These are phyloP conservation scores for Cetonia aurata DNA, from an alignment of 2,888 invertebrate genomes.

Conservation along the genomic window DNA sequence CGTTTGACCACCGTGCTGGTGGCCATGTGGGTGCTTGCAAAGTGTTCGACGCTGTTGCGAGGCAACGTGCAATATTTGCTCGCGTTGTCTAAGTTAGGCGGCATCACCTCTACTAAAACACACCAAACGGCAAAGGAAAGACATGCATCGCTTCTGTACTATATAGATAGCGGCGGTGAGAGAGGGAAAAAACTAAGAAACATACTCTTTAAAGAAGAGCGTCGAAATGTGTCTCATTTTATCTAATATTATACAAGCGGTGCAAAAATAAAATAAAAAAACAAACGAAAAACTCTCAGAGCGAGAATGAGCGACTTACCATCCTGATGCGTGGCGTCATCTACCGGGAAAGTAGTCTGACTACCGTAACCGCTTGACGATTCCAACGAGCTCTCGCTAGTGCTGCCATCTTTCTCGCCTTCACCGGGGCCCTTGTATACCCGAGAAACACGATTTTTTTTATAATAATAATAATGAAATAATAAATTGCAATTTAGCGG, in stretches of 20 bases:
- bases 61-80: conserved; percentile 70
- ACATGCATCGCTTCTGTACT: conserved; percentile 53
- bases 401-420: conserved; percentile 71
- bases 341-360: conserved; percentile 78
- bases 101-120: conserved; percentile 61
- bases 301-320: conserved; percentile 64
- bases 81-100: conserved; percentile 69
- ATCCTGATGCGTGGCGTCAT: conserved; percentile 65
- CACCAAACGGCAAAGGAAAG: conserved; percentile 58
- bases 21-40: conserved; percentile 27
- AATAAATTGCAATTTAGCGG: not conserved
- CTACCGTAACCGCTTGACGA: conserved; percentile 84
- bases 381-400: conserved; percentile 81
- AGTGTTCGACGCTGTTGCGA: conserved; percentile 65
- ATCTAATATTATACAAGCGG: conserved; percentile 15
- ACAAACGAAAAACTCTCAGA: conserved; percentile 29
- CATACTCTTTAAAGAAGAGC: not conserved
- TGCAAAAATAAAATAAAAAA: conserved; percentile 26
- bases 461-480: not conserved
- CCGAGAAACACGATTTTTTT: not conserved
- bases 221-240: not conserved
- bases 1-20: conserved; percentile 22
- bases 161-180: not conserved
- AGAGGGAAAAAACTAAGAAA: not conserved
- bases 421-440: conserved; percentile 56